Base-by-base conservation (phyloP, 2,113 vertebrate genomes). In the Apus apus region DNA sequence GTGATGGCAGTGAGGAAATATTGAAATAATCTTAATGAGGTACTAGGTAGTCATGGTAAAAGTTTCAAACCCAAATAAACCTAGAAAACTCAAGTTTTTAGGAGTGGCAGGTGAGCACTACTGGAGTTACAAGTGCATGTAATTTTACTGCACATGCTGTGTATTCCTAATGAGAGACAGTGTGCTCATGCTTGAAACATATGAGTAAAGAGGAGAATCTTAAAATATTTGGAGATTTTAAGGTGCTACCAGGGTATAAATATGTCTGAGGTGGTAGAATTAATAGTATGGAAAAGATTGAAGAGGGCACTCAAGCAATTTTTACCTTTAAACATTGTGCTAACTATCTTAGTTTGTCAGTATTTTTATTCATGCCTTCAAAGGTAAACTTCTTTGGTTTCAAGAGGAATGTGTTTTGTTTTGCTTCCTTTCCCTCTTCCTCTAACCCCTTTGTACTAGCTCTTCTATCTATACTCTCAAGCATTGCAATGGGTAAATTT, bases 81-180 rank as follows among this genome's bases (percentile, higher is more conserved):
- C 11, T 30, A 14, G 26, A 22, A 73, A 15, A 27, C 13, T 27
- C 3, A 22, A 10, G 15, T 76, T 93, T 72, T 60, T 6, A 0
- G 27, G 43, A 71, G 19, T 48, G 45, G 14, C 64, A 68, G 23
- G 34, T 70, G n/a, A 73, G 36, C 4, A 3, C 36, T 87, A 2
- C n/a, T 67, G 46, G 54, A 80, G 32, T 32, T 77, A 15, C 2
- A 84, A 40, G 51, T 22, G 53, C n/a, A 11, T 57, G 15, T 48
- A 66, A 20, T 56, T 66, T 36, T 29, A 1, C 48, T 64, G 53
- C 4, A 20, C 1, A 0, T 65, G 25, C 17, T 75, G 1, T 4
- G 2, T 30, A 5, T 57, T 86, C 26, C 23, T 71, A 7, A 4
- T 53, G 25, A 27, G 20, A 32, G 23, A 18, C 3, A 34, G 0